Evolutionary conservation across 2,888 invertebrate genomes (phyloP).

Genomic region (Parnassius apollo): DNA sequence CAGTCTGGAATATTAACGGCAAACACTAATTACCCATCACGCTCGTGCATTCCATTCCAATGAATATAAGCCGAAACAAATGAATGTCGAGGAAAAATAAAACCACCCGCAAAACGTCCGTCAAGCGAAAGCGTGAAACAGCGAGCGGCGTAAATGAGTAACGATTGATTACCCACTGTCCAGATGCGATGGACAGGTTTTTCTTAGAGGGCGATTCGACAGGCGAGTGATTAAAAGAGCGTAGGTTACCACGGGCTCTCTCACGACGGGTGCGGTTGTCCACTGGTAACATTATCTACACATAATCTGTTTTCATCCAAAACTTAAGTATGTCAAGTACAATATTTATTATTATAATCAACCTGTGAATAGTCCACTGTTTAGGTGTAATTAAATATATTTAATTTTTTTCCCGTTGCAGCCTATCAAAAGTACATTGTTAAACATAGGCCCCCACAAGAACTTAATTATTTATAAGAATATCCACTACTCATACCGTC

Average conservation of each 20-base stretch:
- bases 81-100: slow-evolving; percentile 3
- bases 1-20: no score
- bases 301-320: not conserved
- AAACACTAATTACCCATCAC: no score
- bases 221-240: slow-evolving; percentile 18
- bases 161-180: slow-evolving; percentile 20
- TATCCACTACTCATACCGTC: no score
- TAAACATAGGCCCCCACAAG: no score
- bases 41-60: slow-evolving; percentile 5
- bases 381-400: no score
- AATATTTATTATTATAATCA: not conserved
- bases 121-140: slow-evolving; percentile 14
- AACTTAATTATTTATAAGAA: no score
- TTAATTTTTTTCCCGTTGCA: no score
- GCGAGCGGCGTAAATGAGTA: slow-evolving; percentile 14
- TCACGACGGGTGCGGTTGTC: slow-evolving; percentile 20
- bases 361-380: no score
- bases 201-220: slow-evolving; percentile 11
- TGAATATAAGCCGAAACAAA: slow-evolving; percentile 12
- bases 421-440: no score
- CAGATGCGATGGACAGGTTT: slow-evolving; percentile 17
- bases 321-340: not conserved
- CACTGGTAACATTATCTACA: slow-evolving; percentile 16
- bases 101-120: slow-evolving; percentile 14
- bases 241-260: slow-evolving; percentile 18